phyloP scores from a whole-genome alignment of 2,797 vertebrate species.

The Halcyon chelicuti region DNA sequence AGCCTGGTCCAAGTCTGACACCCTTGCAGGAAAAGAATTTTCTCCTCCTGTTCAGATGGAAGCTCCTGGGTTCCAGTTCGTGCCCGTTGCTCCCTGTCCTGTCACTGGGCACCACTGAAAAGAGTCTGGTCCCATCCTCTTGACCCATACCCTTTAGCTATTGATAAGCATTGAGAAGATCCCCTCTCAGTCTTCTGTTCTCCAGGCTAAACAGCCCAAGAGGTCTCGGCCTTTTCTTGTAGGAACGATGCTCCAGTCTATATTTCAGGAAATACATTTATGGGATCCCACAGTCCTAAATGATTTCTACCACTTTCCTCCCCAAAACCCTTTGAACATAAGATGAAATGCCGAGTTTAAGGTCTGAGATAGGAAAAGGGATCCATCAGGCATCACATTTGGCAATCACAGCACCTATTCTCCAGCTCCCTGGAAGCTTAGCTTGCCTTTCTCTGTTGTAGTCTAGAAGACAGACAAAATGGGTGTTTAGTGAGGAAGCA shows the following conservation, averaged over 20 bases:
- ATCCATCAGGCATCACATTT: not conserved
- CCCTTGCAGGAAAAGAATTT: not conserved
- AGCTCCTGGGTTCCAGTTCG: not conserved
- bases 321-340: not conserved
- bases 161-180: not conserved
- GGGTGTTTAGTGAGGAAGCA: not conserved
- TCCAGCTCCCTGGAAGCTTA: not conserved
- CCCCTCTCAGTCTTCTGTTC: not conserved
- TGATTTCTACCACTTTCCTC: not conserved
- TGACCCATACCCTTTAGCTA: not conserved
- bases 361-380: not conserved
- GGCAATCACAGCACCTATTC: not conserved
- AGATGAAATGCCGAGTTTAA: not conserved
- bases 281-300: not conserved
- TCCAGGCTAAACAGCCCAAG: not conserved
- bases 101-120: not conserved
- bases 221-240: not conserved
- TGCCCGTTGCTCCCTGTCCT: not conserved
- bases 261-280: not conserved
- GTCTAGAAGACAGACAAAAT: not conserved
- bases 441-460: not conserved
- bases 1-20: not conserved
- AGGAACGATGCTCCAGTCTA: not conserved
- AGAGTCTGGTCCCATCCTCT: not conserved
- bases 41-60: not conserved